Conservation (phyloP, 1,140 invertebrate species). For the Pseudoatta argentina region DNA sequence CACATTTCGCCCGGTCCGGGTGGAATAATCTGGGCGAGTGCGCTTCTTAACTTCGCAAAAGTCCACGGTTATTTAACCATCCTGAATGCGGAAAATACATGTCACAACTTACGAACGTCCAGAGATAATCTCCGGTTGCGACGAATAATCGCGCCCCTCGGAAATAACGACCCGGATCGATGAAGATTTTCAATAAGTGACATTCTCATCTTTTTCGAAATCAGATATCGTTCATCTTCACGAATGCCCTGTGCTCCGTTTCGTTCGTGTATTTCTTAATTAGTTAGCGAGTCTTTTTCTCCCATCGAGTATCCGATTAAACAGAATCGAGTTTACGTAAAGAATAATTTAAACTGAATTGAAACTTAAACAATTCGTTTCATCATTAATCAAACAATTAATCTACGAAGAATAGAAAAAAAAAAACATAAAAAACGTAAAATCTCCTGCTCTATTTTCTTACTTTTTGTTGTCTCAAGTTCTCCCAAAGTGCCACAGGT, state of each 20-base stretch:
- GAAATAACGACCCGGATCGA: neutral
- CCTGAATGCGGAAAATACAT: slow-evolving; percentile 50
- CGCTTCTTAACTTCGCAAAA: slow-evolving; percentile 55
- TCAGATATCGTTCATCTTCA: neutral
- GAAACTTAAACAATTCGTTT: neutral
- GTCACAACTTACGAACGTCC: slow-evolving; percentile 23
- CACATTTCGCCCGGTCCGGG: slow-evolving; percentile 36
- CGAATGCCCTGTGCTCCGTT: neutral
- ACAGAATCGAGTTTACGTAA: neutral
- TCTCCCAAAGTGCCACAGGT: slow-evolving; percentile 43
- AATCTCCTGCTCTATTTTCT: neutral
- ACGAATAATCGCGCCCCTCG: slow-evolving; percentile 4
- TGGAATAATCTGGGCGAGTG: slow-evolving; percentile 49
- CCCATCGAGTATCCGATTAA: neutral
- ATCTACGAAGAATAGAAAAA: neutral
- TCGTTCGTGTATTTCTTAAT: neutral
- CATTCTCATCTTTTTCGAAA: neutral
- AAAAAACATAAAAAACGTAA: neutral
- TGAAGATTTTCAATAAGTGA: slow-evolving; percentile 23
- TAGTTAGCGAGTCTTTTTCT: neutral
- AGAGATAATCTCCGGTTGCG: slow-evolving; percentile 43
- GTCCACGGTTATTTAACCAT: slow-evolving; percentile 43
- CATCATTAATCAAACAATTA: neutral
- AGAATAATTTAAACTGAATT: neutral
- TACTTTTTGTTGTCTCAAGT: slow-evolving; percentile 32